Evolutionary conservation across 2,888 invertebrate genomes (phyloP), one percentile per base, ranked within the genome.

Genomic region (Plebejus anna): DNA sequence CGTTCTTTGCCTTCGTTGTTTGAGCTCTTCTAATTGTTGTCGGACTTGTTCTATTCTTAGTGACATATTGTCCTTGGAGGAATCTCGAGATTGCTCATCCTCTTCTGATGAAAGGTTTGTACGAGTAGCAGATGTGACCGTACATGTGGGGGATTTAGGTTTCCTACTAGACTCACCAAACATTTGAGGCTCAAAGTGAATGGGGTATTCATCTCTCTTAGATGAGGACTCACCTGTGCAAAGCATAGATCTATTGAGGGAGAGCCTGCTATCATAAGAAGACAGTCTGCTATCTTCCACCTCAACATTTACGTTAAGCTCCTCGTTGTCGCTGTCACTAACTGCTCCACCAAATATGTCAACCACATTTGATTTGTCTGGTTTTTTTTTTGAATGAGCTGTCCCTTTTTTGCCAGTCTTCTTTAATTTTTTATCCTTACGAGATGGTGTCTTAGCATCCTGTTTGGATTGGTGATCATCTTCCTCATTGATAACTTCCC

Each of bases 341-440:
- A 98, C 96, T 51, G 97, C 96, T 80, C 98, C 98, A 51, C 98
- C 99, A 91, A 99, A 99, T 84, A 98, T 97, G 82, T 98, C 98
- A 71, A 91, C 90, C 75, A 91, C 90, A 84, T 93, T 92, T 4
- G 93, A 90, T 42, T 85, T 88, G 2, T 84, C 80, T 4, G 81
- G 77, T 5, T 73, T 76, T 28, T 57, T 55, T 73, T 66, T 66
- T 9, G 32, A 32, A 66, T 36, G 66, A 13, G 66, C 5, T 66
- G 66, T 16, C 5, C 28, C 66, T 66, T 2, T 66, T 66, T 66
- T 66, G 32, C 32, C 32, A 5, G 79, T 61, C 47, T 75, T 84
- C 80, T 93, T 91, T 36, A 79, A 28, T 81, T 91, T 92, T 77
- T 89, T 90, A 76, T 92, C 91, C 80, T 91, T 92, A 1, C 79